Conservation (phyloP, 2,113 vertebrate species). For the Colaptes auratus region DNA sequence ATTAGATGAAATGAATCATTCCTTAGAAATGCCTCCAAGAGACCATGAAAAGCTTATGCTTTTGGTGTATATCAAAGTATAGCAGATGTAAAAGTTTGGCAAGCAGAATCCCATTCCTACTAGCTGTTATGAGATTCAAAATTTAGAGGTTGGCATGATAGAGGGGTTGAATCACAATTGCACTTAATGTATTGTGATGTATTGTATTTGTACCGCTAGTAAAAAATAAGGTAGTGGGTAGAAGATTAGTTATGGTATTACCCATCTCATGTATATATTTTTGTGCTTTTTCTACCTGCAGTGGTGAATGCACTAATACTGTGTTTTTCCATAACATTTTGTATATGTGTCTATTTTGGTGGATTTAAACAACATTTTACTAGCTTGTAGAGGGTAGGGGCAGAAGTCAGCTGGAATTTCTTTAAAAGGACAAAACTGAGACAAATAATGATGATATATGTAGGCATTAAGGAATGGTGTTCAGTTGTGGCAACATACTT, state of each 20-base stretch:
- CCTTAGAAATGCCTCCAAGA: neutral
- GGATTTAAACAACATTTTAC: neutral
- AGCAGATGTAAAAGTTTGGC: neutral
- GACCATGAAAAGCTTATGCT: neutral
- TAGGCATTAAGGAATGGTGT: neutral
- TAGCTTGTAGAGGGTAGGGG: neutral
- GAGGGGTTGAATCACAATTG: neutral
- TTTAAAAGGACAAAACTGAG: neutral
- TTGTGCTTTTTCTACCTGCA: neutral
- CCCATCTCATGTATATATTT: neutral
- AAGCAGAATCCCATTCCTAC: neutral
- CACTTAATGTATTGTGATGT: neutral
- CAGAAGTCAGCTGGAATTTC: neutral
- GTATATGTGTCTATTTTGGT: neutral
- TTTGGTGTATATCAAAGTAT: neutral
- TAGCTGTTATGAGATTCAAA: neutral
- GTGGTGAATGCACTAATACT: neutral
- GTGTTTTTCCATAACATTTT: neutral
- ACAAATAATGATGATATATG: neutral
- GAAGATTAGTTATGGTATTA: neutral
- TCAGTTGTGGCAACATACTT: neutral
- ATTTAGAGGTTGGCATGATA: neutral
- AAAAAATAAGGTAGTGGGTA: neutral
- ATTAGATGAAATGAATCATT: conserved; percentile 3
- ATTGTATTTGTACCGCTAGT: neutral